Base-by-base conservation (phyloP, 2,113 vertebrate genomes). In the Dipodomys stephensi region DNA sequence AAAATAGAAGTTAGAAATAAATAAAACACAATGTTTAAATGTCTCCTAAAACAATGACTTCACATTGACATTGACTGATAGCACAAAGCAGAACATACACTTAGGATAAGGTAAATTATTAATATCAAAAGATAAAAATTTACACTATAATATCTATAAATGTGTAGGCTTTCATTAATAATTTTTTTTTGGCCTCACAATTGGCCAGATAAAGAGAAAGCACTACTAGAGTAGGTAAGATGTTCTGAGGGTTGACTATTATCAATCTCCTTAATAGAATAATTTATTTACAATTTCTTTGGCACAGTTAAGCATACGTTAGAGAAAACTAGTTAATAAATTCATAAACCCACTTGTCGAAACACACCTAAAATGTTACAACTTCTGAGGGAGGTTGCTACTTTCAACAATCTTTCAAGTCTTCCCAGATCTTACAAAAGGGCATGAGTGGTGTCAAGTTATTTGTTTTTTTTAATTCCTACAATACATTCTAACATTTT, bases 131-230 rank as follows among this genome's bases (percentile, higher is more conserved):
- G 19, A 69, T 67, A 80, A 30, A 91, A 90, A 72, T 23, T 64
- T 57, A 92, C 20, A 91, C 4, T 77, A n/a, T 57, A 91, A 60
- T 81, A 49, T 10, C 72, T 23, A 73, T 53, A 73, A 91, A 68
- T 83, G 68, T 53, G 74, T 49, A 6, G 35, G 39, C 53, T 93
- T 86, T 94, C 74, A 65, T 77, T 73, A 80, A 81, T 88, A 87
- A 85, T 12, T 53, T 10, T 49, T 80, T 81, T 69, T 72, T 53
- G 39, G 53, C 4, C 49, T 69, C 20, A 19, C 32, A 78, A 67
- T 87, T 85, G 53, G 60, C 49, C 13, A 25, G 23, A 96, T 68
- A 9, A 39, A 88, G 25, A 94, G 44, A 53, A 23, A 80, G 57
- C 4, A 39, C 46, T 62, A 39, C 46, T 62, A 49, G 18, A 64